Base-by-base conservation (phyloP, 2,888 invertebrate genomes). In the Girardia tigrina region DNA sequence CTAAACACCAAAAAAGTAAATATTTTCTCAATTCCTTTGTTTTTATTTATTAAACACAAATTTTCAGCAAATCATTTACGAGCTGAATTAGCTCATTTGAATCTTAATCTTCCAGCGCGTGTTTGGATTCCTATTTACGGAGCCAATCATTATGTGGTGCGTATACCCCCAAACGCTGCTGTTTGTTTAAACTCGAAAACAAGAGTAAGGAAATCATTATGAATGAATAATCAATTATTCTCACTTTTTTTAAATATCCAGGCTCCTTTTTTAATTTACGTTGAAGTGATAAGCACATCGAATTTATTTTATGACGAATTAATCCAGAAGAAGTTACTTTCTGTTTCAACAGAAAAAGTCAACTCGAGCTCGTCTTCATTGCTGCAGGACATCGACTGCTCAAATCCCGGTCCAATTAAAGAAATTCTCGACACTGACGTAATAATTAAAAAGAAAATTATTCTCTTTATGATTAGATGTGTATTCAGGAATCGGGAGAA, bases 101-200 rank as follows among this genome's bases (percentile, higher is more conserved):
- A 98, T 86, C 88, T 95, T 79, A 97, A 98, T 87, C 88, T 99
- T 78, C 98, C 98, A 16, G 95, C 97, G 14, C 87, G 94, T 77
- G 97, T 98, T 78, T 98, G 97, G 95, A 87, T 99, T 80, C 98
- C 98, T 16, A 87, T 97, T 71, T 90, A 92, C 84, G 90, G 90
- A 79, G 87, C 88, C 79, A 90, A 91, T 73, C 97, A 98, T 86
- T 90, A 93, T 82, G 90, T 99, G 80, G 90, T 98, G 72, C 88
- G 97, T 85, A 93, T 99, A 86, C 95, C 97, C 70, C 93, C 93
- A 77, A 92, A 93, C 82, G 92, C 93, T 79, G 94, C 94, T 78
- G 95, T 95, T 74, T 95, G 98, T 75, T 89, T 99, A 79, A 99
- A 99, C 85, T 95, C 95, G 79, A 99, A 99, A 86, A 94, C 94